phyloP scores from a whole-genome alignment of 1,140 invertebrate species.

The Bombus waltoni region DNA sequence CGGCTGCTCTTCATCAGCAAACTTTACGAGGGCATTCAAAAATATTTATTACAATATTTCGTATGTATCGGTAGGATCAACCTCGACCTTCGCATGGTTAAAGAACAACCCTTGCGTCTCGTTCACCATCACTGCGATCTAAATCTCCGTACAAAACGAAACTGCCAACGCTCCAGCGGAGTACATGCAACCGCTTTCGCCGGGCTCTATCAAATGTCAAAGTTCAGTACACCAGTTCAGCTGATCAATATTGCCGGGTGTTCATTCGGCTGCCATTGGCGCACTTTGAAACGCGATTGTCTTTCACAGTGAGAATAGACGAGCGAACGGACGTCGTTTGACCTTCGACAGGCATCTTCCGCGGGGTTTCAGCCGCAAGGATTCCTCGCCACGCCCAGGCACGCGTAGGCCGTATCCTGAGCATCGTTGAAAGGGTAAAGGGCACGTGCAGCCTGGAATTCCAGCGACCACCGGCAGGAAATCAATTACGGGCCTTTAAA shows the following conservation, averaged over 20 bases:
- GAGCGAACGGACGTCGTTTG: constrained; percentile 3
- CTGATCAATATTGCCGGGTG: constrained; percentile 30
- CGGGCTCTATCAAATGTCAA: constrained; percentile 38
- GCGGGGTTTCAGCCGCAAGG: neutral
- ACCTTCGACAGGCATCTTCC: constrained; percentile 28
- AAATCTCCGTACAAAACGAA: neutral
- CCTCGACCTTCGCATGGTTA: neutral
- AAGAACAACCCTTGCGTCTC: neutral
- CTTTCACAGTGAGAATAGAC: neutral
- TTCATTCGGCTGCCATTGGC: neutral
- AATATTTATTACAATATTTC: constrained; percentile 1
- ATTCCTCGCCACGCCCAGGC: constrained; percentile 32
- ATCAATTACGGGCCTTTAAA: constrained; percentile 43
- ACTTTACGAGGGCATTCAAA: neutral
- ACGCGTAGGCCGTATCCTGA: constrained; percentile 22
- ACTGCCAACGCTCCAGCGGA: neutral
- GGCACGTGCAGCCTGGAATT: constrained; percentile 29
- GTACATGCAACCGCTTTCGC: neutral
- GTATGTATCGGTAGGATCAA: neutral
- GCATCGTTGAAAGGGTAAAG: constrained; percentile 38
- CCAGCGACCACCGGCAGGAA: constrained; percentile 17
- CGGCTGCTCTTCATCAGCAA: neutral
- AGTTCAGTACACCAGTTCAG: constrained; percentile 16
- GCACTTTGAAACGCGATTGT: neutral
- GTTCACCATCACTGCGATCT: neutral